Conservation (phyloP, 2,113 vertebrate genomes). For the Gila orcuttii region DNA sequence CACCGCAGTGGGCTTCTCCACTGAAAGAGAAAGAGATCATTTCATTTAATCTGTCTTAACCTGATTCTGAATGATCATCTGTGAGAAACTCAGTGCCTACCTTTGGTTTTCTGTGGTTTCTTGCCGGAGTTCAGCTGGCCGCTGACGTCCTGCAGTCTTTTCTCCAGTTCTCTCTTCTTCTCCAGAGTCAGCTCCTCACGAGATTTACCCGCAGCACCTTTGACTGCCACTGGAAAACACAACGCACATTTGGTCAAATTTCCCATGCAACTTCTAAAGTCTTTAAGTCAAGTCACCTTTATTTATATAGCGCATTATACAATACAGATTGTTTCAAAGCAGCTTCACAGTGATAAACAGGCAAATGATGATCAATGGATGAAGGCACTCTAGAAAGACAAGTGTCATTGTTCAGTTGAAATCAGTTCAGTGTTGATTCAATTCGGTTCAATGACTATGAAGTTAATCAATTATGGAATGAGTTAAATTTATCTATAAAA, state of each 20-base stretch:
- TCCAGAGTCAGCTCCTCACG: constrained; percentile 90
- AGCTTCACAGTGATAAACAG: too few species aligned
- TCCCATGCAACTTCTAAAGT: background rate
- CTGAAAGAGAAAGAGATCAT: constrained; percentile 60
- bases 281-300: too few species aligned
- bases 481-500: too few species aligned
- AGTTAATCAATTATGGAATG: too few species aligned
- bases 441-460: too few species aligned
- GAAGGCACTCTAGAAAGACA: too few species aligned
- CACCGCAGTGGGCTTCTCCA: constrained; percentile 78
- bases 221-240: constrained; percentile 76
- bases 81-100: constrained; percentile 66
- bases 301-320: too few species aligned
- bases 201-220: constrained; percentile 84
- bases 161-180: constrained; percentile 91
- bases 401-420: too few species aligned
- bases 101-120: constrained; percentile 87
- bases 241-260: background rate
- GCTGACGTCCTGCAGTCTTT: constrained; percentile 88
- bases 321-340: too few species aligned
- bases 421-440: too few species aligned
- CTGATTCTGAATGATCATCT: background rate
- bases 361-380: too few species aligned
- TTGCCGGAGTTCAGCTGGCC: constrained; percentile 92
- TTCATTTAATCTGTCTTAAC: background rate